Percentiles rank a stretch among this genome's conserved stretches.
These are phyloP conservation scores for Thereva unica DNA, from an alignment of 2,888 invertebrate genomes.

Conservation along the genomic window DNA sequence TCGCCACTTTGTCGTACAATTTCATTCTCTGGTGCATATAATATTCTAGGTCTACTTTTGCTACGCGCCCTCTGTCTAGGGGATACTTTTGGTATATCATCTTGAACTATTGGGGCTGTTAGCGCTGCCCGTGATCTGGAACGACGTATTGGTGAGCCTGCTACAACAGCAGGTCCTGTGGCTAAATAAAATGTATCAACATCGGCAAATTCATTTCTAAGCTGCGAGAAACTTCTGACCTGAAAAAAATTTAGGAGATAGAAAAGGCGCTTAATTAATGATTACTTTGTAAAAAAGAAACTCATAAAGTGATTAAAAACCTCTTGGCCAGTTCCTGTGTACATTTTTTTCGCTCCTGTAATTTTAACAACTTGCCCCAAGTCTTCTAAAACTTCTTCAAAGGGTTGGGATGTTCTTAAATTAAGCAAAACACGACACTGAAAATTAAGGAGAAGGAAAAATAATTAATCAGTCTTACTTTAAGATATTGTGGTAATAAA, in stretches of 20 bases:
- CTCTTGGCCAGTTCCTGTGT: constrained; percentile 89
- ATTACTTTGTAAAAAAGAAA: constrained; percentile 3
- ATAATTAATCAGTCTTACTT: background rate
- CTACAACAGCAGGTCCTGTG: constrained; percentile 55
- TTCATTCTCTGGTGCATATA: constrained; percentile 82
- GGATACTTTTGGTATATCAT: constrained; percentile 55
- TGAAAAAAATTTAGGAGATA: constrained; percentile 52
- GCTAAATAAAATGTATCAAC: constrained; percentile 86
- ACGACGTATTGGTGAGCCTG: constrained; percentile 67
- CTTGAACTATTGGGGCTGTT: constrained; percentile 58
- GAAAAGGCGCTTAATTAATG: background rate
- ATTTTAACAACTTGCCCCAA: constrained; percentile 91
- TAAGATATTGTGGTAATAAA: too few relatives aligned
- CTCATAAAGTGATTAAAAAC: constrained; percentile 60
- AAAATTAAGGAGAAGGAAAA: constrained; percentile 36
- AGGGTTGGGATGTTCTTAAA: constrained; percentile 88
- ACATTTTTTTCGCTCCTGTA: constrained; percentile 88
- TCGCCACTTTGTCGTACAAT: constrained; percentile 76
- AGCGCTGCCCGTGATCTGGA: constrained; percentile 67
- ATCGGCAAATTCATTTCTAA: constrained; percentile 89
- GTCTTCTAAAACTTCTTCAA: constrained; percentile 92
- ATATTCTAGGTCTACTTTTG: constrained; percentile 82
- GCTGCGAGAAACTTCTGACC: constrained; percentile 91
- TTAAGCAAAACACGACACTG: constrained; percentile 91
- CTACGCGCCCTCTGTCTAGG: constrained; percentile 73